A percentile compares a stretch with the other conserved stretches of the same genome.
Conservation (phyloP, 1,140 invertebrate species). For the Papilio dardanus region DNA sequence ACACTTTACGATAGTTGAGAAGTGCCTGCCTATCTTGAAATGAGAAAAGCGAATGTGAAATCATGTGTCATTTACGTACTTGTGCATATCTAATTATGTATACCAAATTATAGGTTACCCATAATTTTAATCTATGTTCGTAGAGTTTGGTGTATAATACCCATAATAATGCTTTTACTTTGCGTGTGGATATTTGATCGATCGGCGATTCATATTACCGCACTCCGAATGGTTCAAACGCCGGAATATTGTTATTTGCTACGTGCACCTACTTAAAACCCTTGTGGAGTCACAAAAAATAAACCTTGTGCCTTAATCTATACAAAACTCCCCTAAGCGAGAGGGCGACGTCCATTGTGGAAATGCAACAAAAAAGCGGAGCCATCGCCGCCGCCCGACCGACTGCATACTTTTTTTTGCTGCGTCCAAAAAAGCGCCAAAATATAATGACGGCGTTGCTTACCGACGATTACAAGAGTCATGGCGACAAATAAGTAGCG, state of each 20-base stretch:
- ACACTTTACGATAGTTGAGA: too few species aligned
- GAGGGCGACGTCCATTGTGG: slow-evolving; percentile 71
- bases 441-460: slow-evolving; percentile 62
- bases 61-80: too few species aligned
- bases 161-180: neutral
- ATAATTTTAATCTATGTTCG: too few species aligned
- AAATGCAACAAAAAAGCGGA: slow-evolving; percentile 64
- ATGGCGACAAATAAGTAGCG: slow-evolving; percentile 47
- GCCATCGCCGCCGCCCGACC: slow-evolving; percentile 49
- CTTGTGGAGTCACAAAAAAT: slow-evolving; percentile 45
- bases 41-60: too few species aligned
- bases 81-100: neutral
- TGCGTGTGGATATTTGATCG: neutral
- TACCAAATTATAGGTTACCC: too few species aligned
- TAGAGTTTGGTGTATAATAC: too few species aligned
- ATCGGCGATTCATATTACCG: neutral
- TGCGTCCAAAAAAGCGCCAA: slow-evolving; percentile 69
- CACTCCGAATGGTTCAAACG: neutral
- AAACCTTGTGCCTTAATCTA: slow-evolving; percentile 49
- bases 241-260: slow-evolving; percentile 15
- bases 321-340: slow-evolving; percentile 55
- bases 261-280: slow-evolving; percentile 37
- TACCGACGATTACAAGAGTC: slow-evolving; percentile 63
- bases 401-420: slow-evolving; percentile 56
- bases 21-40: too few species aligned